A percentile compares a stretch with the other conserved stretches of the same genome.
These are phyloP conservation scores for Antrozous pallidus DNA, from an alignment of 2,797 vertebrate species.

Conservation along the genomic window DNA sequence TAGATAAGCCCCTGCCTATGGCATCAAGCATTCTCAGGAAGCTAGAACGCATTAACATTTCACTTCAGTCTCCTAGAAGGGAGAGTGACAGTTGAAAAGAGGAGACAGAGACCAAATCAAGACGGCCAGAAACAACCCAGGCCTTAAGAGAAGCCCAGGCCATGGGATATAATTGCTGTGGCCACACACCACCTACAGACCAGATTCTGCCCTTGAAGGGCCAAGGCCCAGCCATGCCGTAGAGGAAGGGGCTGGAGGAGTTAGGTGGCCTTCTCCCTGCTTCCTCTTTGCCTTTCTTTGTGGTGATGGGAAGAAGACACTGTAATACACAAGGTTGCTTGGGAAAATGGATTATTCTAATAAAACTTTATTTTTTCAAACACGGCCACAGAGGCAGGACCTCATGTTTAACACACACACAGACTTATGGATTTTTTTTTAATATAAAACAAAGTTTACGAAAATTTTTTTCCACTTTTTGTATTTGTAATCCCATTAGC, in stretches of 20 bases:
- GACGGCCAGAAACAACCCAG: constrained; percentile 32
- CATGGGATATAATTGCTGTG: background rate
- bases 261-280: background rate
- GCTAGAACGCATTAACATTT: constrained; percentile 38
- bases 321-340: constrained; percentile 67
- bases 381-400: constrained; percentile 80
- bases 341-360: constrained; percentile 80
- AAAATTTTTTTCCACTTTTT: constrained; percentile 74
- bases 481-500: constrained; percentile 78
- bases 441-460: constrained; percentile 81
- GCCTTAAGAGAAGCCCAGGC: background rate
- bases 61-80: constrained; percentile 26
- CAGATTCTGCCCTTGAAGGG: background rate
- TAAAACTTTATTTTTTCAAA: constrained; percentile 82
- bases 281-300: constrained; percentile 42
- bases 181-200: background rate
- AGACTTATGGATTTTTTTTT: constrained; percentile 78
- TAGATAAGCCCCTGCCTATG: constrained; percentile 32
- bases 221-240: background rate
- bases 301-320: constrained; percentile 71
- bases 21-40: constrained; percentile 29
- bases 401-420: constrained; percentile 80
- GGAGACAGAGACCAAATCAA: constrained; percentile 23
- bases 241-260: background rate
- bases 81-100: background rate